These are phyloP conservation scores for Bungarus multicinctus DNA, from an alignment of 2,113 vertebrate species.

Conservation along the genomic window DNA sequence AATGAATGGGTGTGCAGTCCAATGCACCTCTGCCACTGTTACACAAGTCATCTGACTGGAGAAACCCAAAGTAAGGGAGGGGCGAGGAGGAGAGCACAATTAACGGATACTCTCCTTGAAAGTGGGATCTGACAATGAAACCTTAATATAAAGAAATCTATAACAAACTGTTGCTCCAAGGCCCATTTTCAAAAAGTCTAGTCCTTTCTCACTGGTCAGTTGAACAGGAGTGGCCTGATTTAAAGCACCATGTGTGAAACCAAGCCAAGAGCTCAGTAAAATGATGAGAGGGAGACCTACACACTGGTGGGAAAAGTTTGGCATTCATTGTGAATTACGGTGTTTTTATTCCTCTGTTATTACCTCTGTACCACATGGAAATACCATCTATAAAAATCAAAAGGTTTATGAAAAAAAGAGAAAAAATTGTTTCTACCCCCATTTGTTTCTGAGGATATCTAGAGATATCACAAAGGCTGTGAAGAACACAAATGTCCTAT, in stretches of 20 bases:
- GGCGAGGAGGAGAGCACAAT: conserved; percentile 43
- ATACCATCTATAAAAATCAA: conserved; percentile 32
- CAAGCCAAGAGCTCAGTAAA: conserved; percentile 67
- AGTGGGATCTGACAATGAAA: conserved; percentile 63
- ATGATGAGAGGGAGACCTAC: conserved; percentile 48
- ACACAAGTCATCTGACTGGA: conserved; percentile 60
- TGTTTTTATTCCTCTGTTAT: conserved; percentile 55
- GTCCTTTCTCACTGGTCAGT: conserved; percentile 66
- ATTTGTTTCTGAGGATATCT: not conserved
- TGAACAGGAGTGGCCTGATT: conserved; percentile 63
- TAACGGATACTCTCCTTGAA: conserved; percentile 61
- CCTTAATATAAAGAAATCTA: conserved; percentile 58
- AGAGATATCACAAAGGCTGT: not conserved
- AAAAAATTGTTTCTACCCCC: conserved; percentile 8
- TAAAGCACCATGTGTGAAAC: conserved; percentile 38
- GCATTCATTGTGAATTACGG: conserved; percentile 66
- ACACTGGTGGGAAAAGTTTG: conserved; percentile 51
- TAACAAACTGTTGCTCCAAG: conserved; percentile 69
- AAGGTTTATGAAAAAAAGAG: conserved; percentile 23
- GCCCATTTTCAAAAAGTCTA: conserved; percentile 61
- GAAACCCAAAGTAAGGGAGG: conserved; percentile 55
- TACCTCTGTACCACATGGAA: conserved; percentile 39
- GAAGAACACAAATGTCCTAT: not conserved
- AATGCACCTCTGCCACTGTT: conserved; percentile 59
- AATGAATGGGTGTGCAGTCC: conserved; percentile 55